A percentile compares a stretch with the other conserved stretches of the same genome.
These are phyloP conservation scores for Pitta sordida DNA, from an alignment of 2,113 vertebrate species.

Conservation along the genomic window DNA sequence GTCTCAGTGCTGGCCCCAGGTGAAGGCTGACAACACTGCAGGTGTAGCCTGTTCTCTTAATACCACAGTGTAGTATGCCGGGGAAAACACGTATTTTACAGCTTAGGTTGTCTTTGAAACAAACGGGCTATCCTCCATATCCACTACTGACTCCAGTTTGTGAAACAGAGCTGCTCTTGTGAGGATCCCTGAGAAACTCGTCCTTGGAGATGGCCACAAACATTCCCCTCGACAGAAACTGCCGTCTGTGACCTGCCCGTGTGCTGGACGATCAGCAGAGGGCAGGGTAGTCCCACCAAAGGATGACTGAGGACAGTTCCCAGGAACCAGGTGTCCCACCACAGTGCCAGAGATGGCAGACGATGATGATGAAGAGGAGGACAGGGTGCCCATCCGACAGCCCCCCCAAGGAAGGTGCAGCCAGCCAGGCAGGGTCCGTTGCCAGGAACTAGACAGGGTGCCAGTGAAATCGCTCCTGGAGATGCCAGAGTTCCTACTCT, in stretches of 20 bases:
- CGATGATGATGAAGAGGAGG: fast-evolving
- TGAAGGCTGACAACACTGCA: neutral
- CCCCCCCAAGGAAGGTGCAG: neutral
- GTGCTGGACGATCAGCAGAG: neutral
- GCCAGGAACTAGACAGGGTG: neutral
- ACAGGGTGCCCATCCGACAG: neutral
- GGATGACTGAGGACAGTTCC: neutral
- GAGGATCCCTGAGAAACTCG: neutral
- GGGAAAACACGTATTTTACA: neutral
- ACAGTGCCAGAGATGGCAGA: fast-evolving
- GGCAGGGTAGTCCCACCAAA: neutral
- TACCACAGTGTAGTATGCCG: neutral
- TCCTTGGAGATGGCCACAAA: neutral
- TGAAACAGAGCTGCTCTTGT: too few species aligned
- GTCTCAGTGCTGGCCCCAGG: neutral
- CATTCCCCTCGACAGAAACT: neutral
- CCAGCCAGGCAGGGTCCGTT: neutral
- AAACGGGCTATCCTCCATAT: fast-evolving
- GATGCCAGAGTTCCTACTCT: neutral
- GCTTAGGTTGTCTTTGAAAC: neutral
- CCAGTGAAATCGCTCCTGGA: neutral
- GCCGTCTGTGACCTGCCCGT: neutral
- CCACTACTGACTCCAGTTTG: neutral
- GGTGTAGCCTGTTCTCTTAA: neutral
- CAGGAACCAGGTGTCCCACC: neutral